phyloP scores from a whole-genome alignment of 1,140 invertebrate species.

The Drosophila ironensis region DNA sequence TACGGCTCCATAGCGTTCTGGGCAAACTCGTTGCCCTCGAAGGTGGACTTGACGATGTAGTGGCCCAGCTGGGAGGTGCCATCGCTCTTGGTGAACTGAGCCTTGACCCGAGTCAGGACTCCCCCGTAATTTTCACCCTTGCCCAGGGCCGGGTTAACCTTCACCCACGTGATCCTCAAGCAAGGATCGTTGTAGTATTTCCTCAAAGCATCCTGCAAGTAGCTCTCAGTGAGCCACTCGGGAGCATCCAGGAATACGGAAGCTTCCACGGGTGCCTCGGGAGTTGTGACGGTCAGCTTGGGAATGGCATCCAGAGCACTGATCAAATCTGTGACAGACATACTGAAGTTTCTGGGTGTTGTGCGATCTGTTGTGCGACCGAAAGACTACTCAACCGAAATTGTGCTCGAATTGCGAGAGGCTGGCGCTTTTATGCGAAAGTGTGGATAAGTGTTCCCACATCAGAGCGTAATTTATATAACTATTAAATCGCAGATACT shows the following conservation, averaged over 20 bases:
- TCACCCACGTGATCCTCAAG: constrained; percentile 44
- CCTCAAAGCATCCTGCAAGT: constrained; percentile 51
- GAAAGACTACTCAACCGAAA: constrained; percentile 2
- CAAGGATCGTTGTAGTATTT: constrained; percentile 52
- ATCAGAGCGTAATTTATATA: constrained; percentile 43
- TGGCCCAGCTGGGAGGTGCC: constrained; percentile 33
- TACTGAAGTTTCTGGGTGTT: constrained; percentile 35
- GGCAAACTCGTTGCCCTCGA: constrained; percentile 67
- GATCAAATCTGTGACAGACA: constrained; percentile 67
- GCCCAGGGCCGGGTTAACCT: constrained; percentile 61
- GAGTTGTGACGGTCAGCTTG: constrained; percentile 3
- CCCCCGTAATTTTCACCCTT: constrained; percentile 80
- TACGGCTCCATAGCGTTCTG: constrained; percentile 62
- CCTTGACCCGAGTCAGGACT: constrained; percentile 56
- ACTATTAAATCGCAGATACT: constrained; percentile 1
- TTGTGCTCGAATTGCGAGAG: constrained; percentile 2
- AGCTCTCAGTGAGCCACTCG: constrained; percentile 62
- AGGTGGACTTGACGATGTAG: constrained; percentile 73
- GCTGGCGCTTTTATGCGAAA: constrained; percentile 37
- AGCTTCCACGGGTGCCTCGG: neutral
- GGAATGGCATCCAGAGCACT: constrained; percentile 55
- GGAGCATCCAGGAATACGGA: constrained; percentile 46
- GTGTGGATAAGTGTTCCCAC: constrained; percentile 13
- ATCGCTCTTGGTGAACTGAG: constrained; percentile 38
- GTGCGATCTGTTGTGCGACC: neutral